These are phyloP conservation scores for Catocala fraxini DNA, from an alignment of 2,888 invertebrate genomes.

Conservation along the genomic window DNA sequence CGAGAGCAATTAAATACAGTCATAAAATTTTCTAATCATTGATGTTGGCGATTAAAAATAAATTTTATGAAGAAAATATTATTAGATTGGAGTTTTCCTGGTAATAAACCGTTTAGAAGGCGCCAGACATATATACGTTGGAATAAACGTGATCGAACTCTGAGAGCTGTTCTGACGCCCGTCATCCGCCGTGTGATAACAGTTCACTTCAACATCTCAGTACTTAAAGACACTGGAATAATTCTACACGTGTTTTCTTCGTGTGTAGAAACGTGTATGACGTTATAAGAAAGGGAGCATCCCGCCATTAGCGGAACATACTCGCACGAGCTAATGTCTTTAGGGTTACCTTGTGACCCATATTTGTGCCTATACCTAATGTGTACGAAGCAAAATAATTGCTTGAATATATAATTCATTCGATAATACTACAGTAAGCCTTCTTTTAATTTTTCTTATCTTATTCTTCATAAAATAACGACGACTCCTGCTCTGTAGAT, in stretches of 20 bases:
- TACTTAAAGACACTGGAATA: constrained; percentile 13
- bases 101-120: constrained; percentile 47
- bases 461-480: no score
- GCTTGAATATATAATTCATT: no score
- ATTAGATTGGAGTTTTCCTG: constrained; percentile 25
- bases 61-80: constrained; percentile 37
- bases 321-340: no score
- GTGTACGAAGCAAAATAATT: no score
- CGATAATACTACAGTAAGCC: no score
- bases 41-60: constrained; percentile 47
- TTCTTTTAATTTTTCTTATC: no score
- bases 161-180: constrained; percentile 5
- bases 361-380: no score
- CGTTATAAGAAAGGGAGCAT: neutral
- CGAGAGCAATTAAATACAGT: constrained; percentile 35
- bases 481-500: no score
- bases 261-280: neutral
- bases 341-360: no score
- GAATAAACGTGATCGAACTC: constrained; percentile 4
- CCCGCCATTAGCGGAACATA: no score
- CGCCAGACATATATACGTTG: constrained; percentile 17
- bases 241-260: constrained; percentile 4
- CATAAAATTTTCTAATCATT: constrained; percentile 46
- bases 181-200: constrained; percentile 27
- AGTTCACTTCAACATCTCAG: constrained; percentile 20